Conservation (phyloP, 1,140 invertebrate genomes). For the Hylaeus volcanicus region DNA sequence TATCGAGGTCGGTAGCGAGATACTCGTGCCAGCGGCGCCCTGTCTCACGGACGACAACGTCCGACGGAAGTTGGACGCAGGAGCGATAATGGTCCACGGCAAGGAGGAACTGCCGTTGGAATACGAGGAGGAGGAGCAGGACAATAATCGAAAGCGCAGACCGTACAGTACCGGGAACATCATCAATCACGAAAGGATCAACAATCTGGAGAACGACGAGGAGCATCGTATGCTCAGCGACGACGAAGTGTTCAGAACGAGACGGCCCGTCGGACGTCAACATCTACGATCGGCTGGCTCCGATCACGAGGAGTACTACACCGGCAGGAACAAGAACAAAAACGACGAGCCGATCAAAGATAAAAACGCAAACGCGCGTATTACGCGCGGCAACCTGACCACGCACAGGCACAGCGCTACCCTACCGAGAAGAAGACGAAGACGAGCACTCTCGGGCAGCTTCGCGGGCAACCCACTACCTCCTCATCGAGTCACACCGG, state of each 20-base stretch:
- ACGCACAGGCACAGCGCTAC: constrained; percentile 75
- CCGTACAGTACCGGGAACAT: constrained; percentile 60
- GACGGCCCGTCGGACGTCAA: constrained; percentile 33
- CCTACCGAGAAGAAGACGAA: constrained; percentile 74
- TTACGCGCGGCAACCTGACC: constrained; percentile 53
- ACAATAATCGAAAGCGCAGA: constrained; percentile 58
- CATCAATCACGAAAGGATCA: constrained; percentile 45
- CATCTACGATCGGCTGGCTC: constrained; percentile 50
- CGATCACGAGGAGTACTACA: constrained; percentile 59
- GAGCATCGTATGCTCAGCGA: constrained; percentile 46
- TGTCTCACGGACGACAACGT: constrained; percentile 75
- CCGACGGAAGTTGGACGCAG: constrained; percentile 75
- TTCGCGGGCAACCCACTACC: constrained; percentile 80
- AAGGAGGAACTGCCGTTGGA: constrained; percentile 84
- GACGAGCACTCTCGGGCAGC: constrained; percentile 73
- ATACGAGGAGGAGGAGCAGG: constrained; percentile 52
- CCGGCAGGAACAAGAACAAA: constrained; percentile 52
- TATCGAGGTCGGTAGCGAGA: constrained; percentile 79
- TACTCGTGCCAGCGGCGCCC: constrained; percentile 68
- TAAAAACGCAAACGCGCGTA: constrained; percentile 74
- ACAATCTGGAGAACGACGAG: constrained; percentile 57
- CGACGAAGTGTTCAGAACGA: constrained; percentile 53
- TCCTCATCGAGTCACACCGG: constrained; percentile 87
- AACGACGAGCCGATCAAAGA: constrained; percentile 63
- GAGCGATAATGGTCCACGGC: constrained; percentile 82